phyloP scores from a whole-genome alignment of 2,888 invertebrate genomes.

The Metellina segmentata region DNA sequence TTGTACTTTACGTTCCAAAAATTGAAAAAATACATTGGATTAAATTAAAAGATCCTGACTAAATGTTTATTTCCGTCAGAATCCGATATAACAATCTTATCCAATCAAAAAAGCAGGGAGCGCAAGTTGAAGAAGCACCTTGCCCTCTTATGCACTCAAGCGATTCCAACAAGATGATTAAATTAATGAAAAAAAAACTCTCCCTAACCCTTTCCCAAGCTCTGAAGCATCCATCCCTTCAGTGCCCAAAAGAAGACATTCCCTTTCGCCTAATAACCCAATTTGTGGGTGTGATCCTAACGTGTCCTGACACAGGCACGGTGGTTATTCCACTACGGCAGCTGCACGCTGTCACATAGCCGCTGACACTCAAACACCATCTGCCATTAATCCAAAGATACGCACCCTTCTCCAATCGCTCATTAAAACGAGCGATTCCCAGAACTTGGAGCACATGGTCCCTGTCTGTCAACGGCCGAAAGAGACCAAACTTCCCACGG shows the following conservation, averaged over 20 bases:
- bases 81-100: too few relatives aligned
- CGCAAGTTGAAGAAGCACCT: too few relatives aligned
- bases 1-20: too few relatives aligned
- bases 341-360: conserved; percentile 1
- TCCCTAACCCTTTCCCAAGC: too few relatives aligned
- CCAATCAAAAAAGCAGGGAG: too few relatives aligned
- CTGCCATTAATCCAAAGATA: not conserved
- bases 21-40: too few relatives aligned
- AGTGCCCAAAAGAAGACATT: not conserved
- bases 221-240: not conserved
- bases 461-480: not conserved
- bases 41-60: too few relatives aligned
- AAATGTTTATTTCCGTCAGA: too few relatives aligned
- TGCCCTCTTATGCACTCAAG: too few relatives aligned
- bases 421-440: not conserved
- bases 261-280: not conserved
- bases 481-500: not conserved
- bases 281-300: not conserved
- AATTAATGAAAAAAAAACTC: too few relatives aligned
- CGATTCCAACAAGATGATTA: too few relatives aligned
- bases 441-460: not conserved
- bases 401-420: not conserved
- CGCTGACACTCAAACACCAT: not conserved
- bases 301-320: not conserved
- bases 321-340: not conserved